These are phyloP conservation scores for Hydrochoerus hydrochaeris DNA, from an alignment of 2,113 vertebrate species.

Conservation along the genomic window DNA sequence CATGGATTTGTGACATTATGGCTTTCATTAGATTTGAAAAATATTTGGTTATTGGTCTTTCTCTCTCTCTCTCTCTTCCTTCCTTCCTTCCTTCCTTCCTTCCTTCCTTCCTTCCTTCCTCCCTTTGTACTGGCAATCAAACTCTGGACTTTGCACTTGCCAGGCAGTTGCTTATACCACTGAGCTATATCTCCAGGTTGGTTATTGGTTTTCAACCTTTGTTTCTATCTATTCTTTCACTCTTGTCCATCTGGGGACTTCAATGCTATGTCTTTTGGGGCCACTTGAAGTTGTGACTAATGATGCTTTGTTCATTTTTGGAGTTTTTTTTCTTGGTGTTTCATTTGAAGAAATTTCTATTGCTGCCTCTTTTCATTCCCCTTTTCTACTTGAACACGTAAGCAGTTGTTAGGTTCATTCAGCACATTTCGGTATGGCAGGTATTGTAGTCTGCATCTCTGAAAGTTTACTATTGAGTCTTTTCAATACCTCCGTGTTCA, in stretches of 20 bases:
- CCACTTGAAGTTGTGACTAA: neutral
- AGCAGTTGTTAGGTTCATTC: neutral
- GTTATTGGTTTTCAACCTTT: neutral
- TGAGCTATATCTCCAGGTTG: too few relatives aligned
- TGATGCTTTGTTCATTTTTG: neutral
- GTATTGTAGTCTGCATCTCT: neutral
- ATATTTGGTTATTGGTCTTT: neutral
- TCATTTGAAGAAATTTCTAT: neutral
- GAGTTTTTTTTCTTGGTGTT: neutral
- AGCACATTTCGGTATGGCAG: neutral
- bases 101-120: neutral
- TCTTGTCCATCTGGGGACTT: neutral
- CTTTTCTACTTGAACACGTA: neutral
- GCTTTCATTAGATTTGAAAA: neutral
- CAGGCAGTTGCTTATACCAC: too few relatives aligned
- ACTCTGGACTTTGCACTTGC: too few relatives aligned
- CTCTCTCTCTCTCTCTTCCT: neutral
- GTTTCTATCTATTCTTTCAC: neutral
- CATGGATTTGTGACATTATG: neutral
- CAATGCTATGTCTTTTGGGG: neutral
- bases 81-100: neutral
- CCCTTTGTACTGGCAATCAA: too few relatives aligned
- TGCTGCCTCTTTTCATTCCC: neutral
- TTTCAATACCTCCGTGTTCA: neutral
- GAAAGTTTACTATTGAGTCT: neutral